Conservation (phyloP, 2,888 invertebrate species). For the Synanthedon tipuliformis region DNA sequence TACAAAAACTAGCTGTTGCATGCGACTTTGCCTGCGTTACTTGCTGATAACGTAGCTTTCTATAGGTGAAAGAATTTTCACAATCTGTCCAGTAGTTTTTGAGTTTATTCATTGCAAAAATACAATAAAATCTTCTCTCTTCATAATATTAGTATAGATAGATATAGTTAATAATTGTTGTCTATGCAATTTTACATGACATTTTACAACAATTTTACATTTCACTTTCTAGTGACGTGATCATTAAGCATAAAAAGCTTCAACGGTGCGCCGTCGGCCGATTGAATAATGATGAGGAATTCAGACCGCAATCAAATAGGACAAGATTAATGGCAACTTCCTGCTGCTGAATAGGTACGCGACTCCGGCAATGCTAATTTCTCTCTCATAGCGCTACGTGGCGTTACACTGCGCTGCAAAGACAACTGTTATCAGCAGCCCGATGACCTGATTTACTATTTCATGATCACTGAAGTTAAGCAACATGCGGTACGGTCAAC, state of each 20-base stretch:
- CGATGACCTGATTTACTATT: slow-evolving; percentile 28
- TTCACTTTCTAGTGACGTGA: slow-evolving; percentile 3
- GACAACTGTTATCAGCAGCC: slow-evolving; percentile 6
- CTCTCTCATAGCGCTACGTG: slow-evolving; percentile 17
- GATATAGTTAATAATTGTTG: too few relatives aligned
- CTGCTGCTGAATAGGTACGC: slow-evolving; percentile 28
- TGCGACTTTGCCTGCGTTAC: too few relatives aligned
- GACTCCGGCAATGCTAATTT: slow-evolving; percentile 39
- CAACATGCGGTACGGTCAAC: too few relatives aligned
- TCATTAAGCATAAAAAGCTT: slow-evolving; percentile 4
- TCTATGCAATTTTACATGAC: too few relatives aligned
- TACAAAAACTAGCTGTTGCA: too few relatives aligned
- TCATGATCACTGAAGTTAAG: slow-evolving; percentile 9
- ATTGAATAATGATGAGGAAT: slow-evolving; percentile 44
- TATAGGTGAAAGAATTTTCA: too few relatives aligned
- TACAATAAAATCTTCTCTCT: too few relatives aligned
- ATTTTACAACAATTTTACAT: slow-evolving; percentile 3
- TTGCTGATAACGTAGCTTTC: too few relatives aligned
- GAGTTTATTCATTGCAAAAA: too few relatives aligned
- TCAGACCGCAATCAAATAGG: slow-evolving; percentile 38
- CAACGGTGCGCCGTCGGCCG: slow-evolving; percentile 17
- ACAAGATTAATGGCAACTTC: slow-evolving; percentile 43
- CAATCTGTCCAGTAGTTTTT: too few relatives aligned
- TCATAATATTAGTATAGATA: too few relatives aligned
- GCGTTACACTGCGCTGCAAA: slow-evolving; percentile 6